Evolutionary conservation across 2,797 vertebrate species (phyloP).

Genomic region (Eutrigla gurnardus): DNA sequence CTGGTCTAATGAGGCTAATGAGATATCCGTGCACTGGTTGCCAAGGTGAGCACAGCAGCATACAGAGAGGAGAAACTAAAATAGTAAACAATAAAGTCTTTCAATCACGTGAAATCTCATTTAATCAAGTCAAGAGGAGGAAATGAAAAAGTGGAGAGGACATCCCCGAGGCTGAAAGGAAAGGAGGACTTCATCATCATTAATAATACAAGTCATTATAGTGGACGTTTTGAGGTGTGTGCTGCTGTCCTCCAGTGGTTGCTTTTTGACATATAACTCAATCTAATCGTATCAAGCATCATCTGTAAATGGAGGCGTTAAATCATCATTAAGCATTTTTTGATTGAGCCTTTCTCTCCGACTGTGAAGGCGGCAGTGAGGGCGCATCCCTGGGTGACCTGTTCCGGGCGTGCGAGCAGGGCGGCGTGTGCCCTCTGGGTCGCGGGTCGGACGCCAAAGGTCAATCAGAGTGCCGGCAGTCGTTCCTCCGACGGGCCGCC

Average conservation of each 20-base stretch:
- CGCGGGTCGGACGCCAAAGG: conserved; percentile 67
- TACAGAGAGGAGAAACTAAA: conserved; percentile 29
- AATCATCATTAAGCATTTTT: background rate
- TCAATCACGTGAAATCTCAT: conserved; percentile 6
- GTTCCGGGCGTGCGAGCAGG: conserved; percentile 93
- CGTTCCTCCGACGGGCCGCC: conserved; percentile 92
- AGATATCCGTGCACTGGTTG: conserved; percentile 42
- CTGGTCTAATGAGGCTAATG: conserved; percentile 67
- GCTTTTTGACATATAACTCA: conserved; percentile 22
- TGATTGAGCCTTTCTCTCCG: conserved; percentile 6
- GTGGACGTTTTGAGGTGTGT: conserved; percentile 13
- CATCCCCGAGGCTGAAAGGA: conserved; percentile 24
- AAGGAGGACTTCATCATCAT: conserved; percentile 18
- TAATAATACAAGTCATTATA: conserved; percentile 30
- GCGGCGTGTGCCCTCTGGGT: conserved; percentile 94
- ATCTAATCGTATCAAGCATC: conserved; percentile 1
- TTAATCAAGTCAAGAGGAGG: background rate
- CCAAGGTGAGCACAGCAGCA: conserved; percentile 37
- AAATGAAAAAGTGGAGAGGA: conserved; percentile 29
- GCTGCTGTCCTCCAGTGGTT: conserved; percentile 64
- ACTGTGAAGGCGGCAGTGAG: conserved; percentile 79
- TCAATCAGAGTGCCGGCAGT: conserved; percentile 91
- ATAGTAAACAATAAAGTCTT: conserved; percentile 39
- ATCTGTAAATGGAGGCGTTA: background rate
- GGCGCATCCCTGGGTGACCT: conserved; percentile 94